Evolutionary conservation across 2,888 invertebrate genomes (phyloP).

Genomic region (Spialia ferax): DNA sequence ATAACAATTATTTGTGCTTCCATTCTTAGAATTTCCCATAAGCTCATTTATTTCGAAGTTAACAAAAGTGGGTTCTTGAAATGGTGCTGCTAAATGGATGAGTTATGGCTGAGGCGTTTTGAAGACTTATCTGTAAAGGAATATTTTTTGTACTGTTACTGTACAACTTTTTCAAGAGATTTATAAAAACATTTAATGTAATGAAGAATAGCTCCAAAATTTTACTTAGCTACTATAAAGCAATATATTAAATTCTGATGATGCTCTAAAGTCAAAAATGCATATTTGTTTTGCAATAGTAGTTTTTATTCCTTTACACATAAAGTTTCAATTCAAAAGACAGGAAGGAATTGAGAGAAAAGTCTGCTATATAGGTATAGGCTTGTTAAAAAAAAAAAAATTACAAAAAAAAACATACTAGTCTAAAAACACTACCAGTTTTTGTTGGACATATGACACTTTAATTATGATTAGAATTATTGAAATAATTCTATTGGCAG

Average conservation of each 20-base stretch:
- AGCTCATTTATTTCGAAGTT: background rate
- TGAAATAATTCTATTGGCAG: slow-evolving; percentile 25
- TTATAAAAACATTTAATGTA: no score
- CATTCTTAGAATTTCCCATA: no score
- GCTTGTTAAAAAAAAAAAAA: slow-evolving; percentile 12
- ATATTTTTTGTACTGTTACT: no score
- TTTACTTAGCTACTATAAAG: no score
- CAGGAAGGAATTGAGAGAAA: slow-evolving; percentile 24
- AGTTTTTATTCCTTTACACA: background rate
- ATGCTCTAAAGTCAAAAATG: no score
- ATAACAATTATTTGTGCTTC: no score
- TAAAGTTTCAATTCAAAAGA: background rate
- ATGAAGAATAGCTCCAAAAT: no score
- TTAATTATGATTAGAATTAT: background rate
- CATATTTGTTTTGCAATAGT: background rate
- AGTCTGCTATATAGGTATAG: slow-evolving; percentile 26
- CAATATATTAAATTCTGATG: no score
- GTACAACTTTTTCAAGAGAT: no score
- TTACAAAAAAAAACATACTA: background rate
- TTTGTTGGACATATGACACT: slow-evolving; percentile 18
- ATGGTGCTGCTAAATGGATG: background rate
- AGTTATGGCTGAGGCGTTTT: background rate
- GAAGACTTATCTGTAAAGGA: background rate
- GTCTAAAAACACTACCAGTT: slow-evolving; percentile 6
- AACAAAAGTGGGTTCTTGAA: slow-evolving; percentile 1